These are phyloP conservation scores for Frieseomelitta varia DNA, from an alignment of 1,140 invertebrate genomes.

Conservation along the genomic window DNA sequence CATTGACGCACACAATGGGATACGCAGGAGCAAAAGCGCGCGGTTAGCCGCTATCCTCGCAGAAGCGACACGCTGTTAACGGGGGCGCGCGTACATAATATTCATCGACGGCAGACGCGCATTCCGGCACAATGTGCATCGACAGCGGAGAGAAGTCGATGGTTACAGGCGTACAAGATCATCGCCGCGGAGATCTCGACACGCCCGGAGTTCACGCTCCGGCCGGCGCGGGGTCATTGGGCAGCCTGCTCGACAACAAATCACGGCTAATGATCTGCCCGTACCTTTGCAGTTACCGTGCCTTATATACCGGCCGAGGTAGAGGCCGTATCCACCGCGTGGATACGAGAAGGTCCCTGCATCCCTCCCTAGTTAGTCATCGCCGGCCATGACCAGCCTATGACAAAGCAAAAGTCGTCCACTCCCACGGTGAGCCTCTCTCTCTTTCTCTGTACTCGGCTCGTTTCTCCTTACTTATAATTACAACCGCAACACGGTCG, in stretches of 20 bases:
- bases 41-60: neutral
- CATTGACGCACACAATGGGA: neutral
- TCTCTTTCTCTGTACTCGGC: too few species aligned
- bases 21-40: neutral
- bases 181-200: conserved; percentile 67
- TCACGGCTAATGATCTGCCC: conserved; percentile 83
- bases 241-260: conserved; percentile 82
- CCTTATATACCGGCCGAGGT: conserved; percentile 67
- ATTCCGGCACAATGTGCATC: conserved; percentile 46
- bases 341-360: conserved; percentile 16
- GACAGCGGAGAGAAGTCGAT: conserved; percentile 58
- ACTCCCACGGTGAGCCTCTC: conserved; percentile 39
- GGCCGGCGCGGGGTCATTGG: conserved; percentile 79
- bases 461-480: conserved; percentile 47
- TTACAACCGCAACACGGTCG: conserved; percentile 31
- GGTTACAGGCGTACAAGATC: conserved; percentile 69
- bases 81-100: conserved; percentile 1
- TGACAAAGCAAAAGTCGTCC: conserved; percentile 60
- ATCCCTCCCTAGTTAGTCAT: conserved; percentile 53
- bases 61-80: conserved; percentile 46
- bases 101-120: conserved; percentile 11
- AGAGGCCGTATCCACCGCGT: conserved; percentile 50
- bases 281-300: conserved; percentile 74
- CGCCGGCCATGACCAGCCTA: conserved; percentile 34
- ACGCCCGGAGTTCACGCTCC: conserved; percentile 74